phyloP scores from a whole-genome alignment of 2,797 vertebrate species.

The Pseudopleuronectes americanus region DNA sequence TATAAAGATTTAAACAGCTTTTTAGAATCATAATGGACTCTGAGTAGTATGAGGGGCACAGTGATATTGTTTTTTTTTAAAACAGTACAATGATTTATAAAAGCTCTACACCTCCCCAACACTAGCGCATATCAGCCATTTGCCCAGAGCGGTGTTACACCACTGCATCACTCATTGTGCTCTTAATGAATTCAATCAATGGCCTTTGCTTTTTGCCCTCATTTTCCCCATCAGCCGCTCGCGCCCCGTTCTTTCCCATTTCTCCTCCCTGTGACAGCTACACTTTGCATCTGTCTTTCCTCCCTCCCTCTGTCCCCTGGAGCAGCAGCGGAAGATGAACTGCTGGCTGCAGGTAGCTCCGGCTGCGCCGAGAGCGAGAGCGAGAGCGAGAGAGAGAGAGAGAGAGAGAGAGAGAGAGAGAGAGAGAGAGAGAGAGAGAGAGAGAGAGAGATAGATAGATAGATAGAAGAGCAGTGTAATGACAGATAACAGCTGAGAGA shows the following conservation, averaged over 20 bases:
- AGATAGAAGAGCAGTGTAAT: slow-evolving; percentile 38
- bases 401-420: slow-evolving; percentile 46
- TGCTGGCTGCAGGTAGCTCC: slow-evolving; percentile 42
- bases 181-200: slow-evolving; percentile 67
- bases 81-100: slow-evolving; percentile 17
- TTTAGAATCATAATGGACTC: too few species aligned
- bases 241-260: slow-evolving; percentile 20
- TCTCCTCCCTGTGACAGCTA: slow-evolving; percentile 14
- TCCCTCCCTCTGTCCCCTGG: slow-evolving; percentile 33
- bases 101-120: background rate
- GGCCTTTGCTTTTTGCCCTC: slow-evolving; percentile 49
- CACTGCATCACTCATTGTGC: slow-evolving; percentile 49
- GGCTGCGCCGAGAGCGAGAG: slow-evolving; percentile 40
- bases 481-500: slow-evolving; percentile 58
- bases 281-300: slow-evolving; percentile 32
- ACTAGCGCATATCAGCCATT: slow-evolving; percentile 36
- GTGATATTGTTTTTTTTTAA: too few species aligned
- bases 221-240: slow-evolving; percentile 44
- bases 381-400: slow-evolving; percentile 23
- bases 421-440: slow-evolving; percentile 47
- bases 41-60: too few species aligned
- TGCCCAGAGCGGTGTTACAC: slow-evolving; percentile 36
- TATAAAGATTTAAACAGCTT: too few species aligned
- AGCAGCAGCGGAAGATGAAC: slow-evolving; percentile 60
- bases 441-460: slow-evolving; percentile 46